Evolutionary conservation across 2,888 invertebrate species (phyloP), one percentile per base, ranked within the genome.

Genomic region (Odontomyia ornata): DNA sequence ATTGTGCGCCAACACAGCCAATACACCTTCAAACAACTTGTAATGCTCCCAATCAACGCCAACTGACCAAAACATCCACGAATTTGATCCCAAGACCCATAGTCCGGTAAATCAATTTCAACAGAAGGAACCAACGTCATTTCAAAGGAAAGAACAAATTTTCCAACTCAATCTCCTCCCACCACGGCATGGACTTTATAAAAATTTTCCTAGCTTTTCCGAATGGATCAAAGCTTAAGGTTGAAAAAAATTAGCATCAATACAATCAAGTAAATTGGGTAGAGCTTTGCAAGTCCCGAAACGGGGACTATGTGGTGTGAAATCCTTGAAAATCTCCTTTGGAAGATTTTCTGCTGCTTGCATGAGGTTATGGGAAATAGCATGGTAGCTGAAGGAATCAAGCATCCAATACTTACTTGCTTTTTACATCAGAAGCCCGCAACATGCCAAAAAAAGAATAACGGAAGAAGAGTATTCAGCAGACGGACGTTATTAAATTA

Each of bases 401-500:
- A 36, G 9, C 36, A 36, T 3, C 36, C 36, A 36, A 9, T 36
- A 9, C 36, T 36, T 36, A 36, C 36, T 36, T 36, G 36, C 36
- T 36, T 3, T 36, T n/a, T n/a, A n/a, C n/a, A n/a, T n/a, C n/a
- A n/a, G 9, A 36, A 36, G 36, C 36, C 36, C 3, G 5, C 36
- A n/a, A n/a, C 36, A 3, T 9, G 36, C 36, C 36, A 5, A 9
- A 36, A 9, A 36, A n/a, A 62, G 27, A 62, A 57, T 27, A 62
- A 11, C 28, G 62, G 28, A 62, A 25, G 62, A 27, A 65, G 65
- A 65, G 30, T 9, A 65, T 65, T 65, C 36, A 36, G 65, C 65
- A 65, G 36, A 65, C 65, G 65, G 71, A 52, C 56, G 28, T 72
- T 72, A 72, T 72, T 72, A 72, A 72, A 72, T 72, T 72, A 72